phyloP scores from a whole-genome alignment of 2,888 invertebrate species.

The Hedya salicella region DNA sequence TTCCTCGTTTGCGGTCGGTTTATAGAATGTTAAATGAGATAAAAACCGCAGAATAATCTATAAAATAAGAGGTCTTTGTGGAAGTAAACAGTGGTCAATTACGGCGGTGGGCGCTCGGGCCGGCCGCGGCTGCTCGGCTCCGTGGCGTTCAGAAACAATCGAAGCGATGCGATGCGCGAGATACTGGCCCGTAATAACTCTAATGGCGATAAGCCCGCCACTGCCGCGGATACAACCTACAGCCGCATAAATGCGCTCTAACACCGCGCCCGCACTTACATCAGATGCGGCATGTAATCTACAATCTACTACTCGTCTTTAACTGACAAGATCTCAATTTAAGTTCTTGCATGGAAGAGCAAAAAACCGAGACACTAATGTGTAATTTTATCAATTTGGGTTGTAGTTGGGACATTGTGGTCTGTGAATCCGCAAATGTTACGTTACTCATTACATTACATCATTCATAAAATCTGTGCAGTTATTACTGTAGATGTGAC shows the following conservation, averaged over 20 bases:
- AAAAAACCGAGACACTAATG: slow-evolving; percentile 17
- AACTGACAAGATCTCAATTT: slow-evolving; percentile 42
- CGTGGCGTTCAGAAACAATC: slow-evolving; percentile 82
- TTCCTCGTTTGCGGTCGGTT: slow-evolving; percentile 19
- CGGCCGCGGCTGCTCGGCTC: slow-evolving; percentile 63
- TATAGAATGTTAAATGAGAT: slow-evolving; percentile 32
- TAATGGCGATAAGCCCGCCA: slow-evolving; percentile 82
- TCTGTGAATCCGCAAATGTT: not conserved
- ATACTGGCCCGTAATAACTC: slow-evolving; percentile 83
- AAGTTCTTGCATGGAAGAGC: slow-evolving; percentile 2
- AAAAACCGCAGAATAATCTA: slow-evolving; percentile 67
- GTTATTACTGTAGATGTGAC: too few species aligned
- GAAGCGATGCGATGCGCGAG: slow-evolving; percentile 83
- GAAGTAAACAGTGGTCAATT: slow-evolving; percentile 84
- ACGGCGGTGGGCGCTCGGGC: slow-evolving; percentile 77
- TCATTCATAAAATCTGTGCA: not conserved
- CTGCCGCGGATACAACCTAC: slow-evolving; percentile 69
- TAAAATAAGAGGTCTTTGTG: slow-evolving; percentile 77
- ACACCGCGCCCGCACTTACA: slow-evolving; percentile 64
- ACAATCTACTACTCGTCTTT: slow-evolving; percentile 50
- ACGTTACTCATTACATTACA: not conserved
- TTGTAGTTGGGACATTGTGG: not conserved
- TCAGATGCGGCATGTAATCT: slow-evolving; percentile 65
- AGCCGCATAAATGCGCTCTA: slow-evolving; percentile 52
- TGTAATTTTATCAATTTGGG: slow-evolving; percentile 28